Evolutionary conservation across 30 jellyfish, hydroid and myxozoan genomes (phyloP).

Genomic region (Cassiopea andromeda): DNA sequence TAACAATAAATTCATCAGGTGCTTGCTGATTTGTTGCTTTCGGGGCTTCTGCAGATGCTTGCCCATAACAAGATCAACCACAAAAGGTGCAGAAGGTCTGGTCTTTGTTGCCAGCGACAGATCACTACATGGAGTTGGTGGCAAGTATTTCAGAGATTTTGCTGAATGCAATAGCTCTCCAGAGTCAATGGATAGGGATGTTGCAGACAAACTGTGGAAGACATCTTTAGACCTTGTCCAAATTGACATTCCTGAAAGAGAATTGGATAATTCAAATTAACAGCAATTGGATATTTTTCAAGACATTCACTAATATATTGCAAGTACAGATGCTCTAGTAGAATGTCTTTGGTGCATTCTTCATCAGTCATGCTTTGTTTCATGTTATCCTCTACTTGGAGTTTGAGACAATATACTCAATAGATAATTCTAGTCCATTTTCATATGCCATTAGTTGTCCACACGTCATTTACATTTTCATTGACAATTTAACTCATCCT

Average conservation of each 20-base stretch:
- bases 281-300: neutral
- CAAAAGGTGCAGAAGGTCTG: constrained; percentile 70
- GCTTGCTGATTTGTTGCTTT: constrained; percentile 58
- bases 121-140: constrained; percentile 61
- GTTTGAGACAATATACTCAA: too few species aligned
- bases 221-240: constrained; percentile 57
- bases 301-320: too few species aligned
- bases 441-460: too few species aligned
- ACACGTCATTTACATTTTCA: too few species aligned
- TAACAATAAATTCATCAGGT: constrained; percentile 27
- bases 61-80: constrained; percentile 47
- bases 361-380: too few species aligned
- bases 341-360: too few species aligned
- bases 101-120: constrained; percentile 71
- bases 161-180: constrained; percentile 49
- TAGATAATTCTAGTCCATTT: too few species aligned
- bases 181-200: constrained; percentile 76
- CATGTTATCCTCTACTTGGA: too few species aligned
- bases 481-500: too few species aligned
- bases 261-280: neutral
- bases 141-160: constrained; percentile 66
- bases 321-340: too few species aligned
- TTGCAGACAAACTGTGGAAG: constrained; percentile 77
- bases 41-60: constrained; percentile 73
- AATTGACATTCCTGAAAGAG: neutral